Evolutionary conservation across 2,113 vertebrate genomes (phyloP).

Genomic region (Marmota flaviventris): DNA sequence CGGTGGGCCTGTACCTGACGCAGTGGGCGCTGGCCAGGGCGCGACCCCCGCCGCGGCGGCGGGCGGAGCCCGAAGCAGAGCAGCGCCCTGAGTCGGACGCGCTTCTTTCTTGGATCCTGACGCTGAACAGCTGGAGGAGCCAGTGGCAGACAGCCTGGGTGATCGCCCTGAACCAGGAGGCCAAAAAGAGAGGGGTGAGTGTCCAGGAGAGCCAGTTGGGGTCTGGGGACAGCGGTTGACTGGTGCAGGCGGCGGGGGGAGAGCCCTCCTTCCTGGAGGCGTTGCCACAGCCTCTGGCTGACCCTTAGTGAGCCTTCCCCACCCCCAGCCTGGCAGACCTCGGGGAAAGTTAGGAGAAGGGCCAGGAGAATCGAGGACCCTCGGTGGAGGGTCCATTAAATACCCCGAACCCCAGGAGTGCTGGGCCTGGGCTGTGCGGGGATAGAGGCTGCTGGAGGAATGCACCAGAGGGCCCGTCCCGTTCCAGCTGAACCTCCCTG

Average conservation of each 20-base stretch:
- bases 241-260: rapidly evolving
- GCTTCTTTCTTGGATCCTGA: conserved; percentile 93
- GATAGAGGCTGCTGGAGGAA: neutral
- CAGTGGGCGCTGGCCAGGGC: conserved; percentile 88
- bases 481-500: neutral
- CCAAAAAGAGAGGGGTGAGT: conserved; percentile 90
- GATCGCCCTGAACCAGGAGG: conserved; percentile 89
- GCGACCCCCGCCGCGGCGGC: conserved; percentile 13
- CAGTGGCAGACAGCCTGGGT: conserved; percentile 95
- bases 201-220: neutral
- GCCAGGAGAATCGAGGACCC: neutral
- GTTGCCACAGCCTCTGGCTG: neutral
- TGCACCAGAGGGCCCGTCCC: neutral
- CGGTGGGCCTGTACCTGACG: conserved; percentile 91
- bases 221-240: neutral
- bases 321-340: neutral
- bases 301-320: neutral
- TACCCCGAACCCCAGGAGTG: rapidly evolving
- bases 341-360: conserved; percentile 17
- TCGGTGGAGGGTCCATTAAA: neutral
- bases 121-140: conserved; percentile 91
- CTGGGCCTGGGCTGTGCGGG: no score
- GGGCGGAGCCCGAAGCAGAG: conserved; percentile 12
- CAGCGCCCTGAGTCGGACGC: conserved; percentile 84
- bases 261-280: neutral